These are phyloP conservation scores for Aphis gossypii DNA, from an alignment of 1,140 invertebrate species.

Conservation along the genomic window DNA sequence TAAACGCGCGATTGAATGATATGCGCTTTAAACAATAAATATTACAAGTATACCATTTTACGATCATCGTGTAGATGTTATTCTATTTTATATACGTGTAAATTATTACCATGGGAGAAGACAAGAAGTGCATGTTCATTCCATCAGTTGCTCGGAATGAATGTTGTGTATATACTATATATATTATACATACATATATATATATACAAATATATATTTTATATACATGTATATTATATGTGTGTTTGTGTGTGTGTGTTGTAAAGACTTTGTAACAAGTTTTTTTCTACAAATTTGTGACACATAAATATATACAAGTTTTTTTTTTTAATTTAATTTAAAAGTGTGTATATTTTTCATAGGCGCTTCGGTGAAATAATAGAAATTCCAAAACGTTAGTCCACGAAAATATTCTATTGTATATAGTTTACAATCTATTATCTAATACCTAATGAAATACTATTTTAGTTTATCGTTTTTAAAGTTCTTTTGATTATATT, in stretches of 20 bases:
- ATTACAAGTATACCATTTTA: conserved; percentile 31
- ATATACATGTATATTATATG: background rate
- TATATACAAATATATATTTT: no score
- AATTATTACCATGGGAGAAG: conserved; percentile 16
- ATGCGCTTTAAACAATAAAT: conserved; percentile 40
- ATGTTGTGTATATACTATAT: background rate
- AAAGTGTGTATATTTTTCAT: conserved; percentile 10
- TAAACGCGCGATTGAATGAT: background rate
- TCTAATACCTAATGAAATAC: background rate
- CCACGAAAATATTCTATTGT: conserved; percentile 17
- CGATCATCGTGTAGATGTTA: background rate
- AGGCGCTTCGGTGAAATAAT: background rate
- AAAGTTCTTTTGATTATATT: background rate
- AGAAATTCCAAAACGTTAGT: conserved; percentile 11
- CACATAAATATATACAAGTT: conserved; percentile 16
- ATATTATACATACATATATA: no score
- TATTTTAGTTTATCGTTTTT: background rate
- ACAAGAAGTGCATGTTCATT: conserved; percentile 29
- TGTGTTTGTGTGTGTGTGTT: background rate
- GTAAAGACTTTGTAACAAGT: conserved; percentile 16
- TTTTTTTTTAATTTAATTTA: conserved; percentile 8
- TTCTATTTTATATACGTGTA: conserved; percentile 19
- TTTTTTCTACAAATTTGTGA: background rate
- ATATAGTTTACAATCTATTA: conserved; percentile 12
- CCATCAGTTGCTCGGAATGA: conserved; percentile 1